Percentiles rank a stretch among this genome's conserved stretches.
Conservation (phyloP, 2,113 vertebrate species). For the Cyphomyrus plagiostoma region DNA sequence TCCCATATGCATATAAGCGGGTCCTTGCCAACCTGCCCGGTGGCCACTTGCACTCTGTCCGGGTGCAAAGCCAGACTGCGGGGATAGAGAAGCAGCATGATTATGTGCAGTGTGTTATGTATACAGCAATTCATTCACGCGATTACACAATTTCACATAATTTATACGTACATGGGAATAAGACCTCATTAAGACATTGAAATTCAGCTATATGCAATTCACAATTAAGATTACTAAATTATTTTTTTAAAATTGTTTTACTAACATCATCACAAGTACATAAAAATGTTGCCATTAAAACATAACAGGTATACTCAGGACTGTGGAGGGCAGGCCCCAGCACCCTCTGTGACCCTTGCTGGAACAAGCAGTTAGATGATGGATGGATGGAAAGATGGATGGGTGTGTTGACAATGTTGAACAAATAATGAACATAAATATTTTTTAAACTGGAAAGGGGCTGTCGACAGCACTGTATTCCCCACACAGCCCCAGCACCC, state of each 20-base stretch:
- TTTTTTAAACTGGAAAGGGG: too few species aligned
- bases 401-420: too few species aligned
- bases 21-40: constrained; percentile 93
- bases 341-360: background rate
- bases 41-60: constrained; percentile 85
- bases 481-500: background rate
- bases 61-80: constrained; percentile 89
- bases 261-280: background rate
- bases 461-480: too few species aligned
- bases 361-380: too few species aligned
- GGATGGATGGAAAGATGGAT: too few species aligned
- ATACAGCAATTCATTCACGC: background rate
- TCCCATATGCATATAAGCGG: constrained; percentile 95
- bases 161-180: background rate
- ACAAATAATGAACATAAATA: too few species aligned
- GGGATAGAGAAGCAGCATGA: constrained; percentile 30
- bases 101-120: background rate
- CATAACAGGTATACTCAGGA: background rate
- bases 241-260: background rate
- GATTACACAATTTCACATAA: background rate
- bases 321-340: background rate
- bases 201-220: background rate
- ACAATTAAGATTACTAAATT: background rate
- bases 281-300: background rate
- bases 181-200: background rate